Percentiles rank a stretch among this genome's conserved stretches.
Evolutionary conservation across 2,888 invertebrate genomes (phyloP).

Genomic region (Rhingia rostrata): DNA sequence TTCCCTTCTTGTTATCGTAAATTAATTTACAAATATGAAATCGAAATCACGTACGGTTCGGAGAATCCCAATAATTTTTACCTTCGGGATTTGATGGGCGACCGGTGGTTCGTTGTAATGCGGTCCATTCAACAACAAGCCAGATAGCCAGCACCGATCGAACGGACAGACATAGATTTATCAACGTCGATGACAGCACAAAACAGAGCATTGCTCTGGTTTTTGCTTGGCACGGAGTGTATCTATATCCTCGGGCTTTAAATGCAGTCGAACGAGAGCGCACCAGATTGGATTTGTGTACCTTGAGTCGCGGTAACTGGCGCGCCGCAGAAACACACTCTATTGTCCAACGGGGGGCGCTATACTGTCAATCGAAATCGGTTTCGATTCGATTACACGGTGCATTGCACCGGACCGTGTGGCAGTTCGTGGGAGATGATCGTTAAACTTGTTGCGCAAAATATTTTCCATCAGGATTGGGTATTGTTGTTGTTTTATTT

Average conservation of each 20-base stretch:
- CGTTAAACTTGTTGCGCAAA: conserved; percentile 59
- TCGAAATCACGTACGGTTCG: conserved; percentile 69
- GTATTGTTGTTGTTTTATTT: conserved; percentile 20
- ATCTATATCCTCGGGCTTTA: conserved; percentile 40
- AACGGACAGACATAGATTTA: conserved; percentile 60
- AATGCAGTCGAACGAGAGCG: conserved; percentile 24
- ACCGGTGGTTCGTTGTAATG: conserved; percentile 4
- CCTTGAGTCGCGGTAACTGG: conserved; percentile 22
- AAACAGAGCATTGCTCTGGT: conserved; percentile 29
- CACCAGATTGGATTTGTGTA: conserved; percentile 35
- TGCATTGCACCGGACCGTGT: conserved; percentile 51
- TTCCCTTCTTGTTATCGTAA: conserved; percentile 65
- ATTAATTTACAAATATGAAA: conserved; percentile 72
- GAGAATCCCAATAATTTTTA: conserved; percentile 62
- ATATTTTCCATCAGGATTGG: conserved; percentile 18
- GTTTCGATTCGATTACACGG: conserved; percentile 67
- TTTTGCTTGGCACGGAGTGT: conserved; percentile 29
- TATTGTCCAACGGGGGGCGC: conserved; percentile 70
- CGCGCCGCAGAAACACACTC: conserved; percentile 37
- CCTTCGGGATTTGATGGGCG: conserved; percentile 62
- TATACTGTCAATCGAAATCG: conserved; percentile 72
- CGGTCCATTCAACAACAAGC: conserved; percentile 49
- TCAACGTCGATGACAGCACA: conserved; percentile 67
- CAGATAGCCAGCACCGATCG: conserved; percentile 36
- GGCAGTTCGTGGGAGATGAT: conserved; percentile 68